Evolutionary conservation across 2,888 invertebrate species (phyloP), one percentile per base, ranked within the genome.

Genomic region (Eristalinus aeneus): DNA sequence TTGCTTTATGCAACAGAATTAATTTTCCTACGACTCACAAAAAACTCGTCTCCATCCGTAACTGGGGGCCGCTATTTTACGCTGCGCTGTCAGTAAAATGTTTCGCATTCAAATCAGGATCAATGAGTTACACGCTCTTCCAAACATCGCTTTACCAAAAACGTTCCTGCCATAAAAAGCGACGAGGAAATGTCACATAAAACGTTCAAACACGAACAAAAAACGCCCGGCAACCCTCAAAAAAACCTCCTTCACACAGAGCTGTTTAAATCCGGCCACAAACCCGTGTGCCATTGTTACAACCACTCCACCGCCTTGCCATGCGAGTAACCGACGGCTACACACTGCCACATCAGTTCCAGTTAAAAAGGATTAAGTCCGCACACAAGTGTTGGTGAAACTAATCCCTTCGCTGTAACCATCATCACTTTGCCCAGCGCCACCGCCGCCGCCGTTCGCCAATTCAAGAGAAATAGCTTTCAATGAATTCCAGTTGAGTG

Each of bases 401-500:
- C 61, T 68, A 76, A 76, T 72, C 27, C n/a, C 20, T 54, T 73
- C 31, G 4, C 16, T 63, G 68, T 60, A 71, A 73, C 61, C 67
- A 32, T 68, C 73, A 77, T 27, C 73, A 64, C 73, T 60, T 58
- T 73, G 54, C 36, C 16, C 53, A 60, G 53, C 61, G 53, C 61
- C 54, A 69, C 27, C 27, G 5, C 27, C 27, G 27, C 5, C 27
- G 27, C 27, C 36, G 69, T 73, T 73, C 60, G 46, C 58, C 83
- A 78, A 74, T 74, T 83, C 73, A 73, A 74, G 20, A 32, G 46
- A 63, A 73, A 73, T 65, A 46, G 68, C 72, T 69, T 69, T 36
- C 69, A 64, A 69, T 84, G 71, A 79, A 65, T 75, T 79, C 54
- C 79, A 79, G 54, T 67, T 65, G 79, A 74, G 69, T 71, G 65